Evolutionary conservation across 2,797 vertebrate species (phyloP).

Genomic region (Gymnothorax reevesii): DNA sequence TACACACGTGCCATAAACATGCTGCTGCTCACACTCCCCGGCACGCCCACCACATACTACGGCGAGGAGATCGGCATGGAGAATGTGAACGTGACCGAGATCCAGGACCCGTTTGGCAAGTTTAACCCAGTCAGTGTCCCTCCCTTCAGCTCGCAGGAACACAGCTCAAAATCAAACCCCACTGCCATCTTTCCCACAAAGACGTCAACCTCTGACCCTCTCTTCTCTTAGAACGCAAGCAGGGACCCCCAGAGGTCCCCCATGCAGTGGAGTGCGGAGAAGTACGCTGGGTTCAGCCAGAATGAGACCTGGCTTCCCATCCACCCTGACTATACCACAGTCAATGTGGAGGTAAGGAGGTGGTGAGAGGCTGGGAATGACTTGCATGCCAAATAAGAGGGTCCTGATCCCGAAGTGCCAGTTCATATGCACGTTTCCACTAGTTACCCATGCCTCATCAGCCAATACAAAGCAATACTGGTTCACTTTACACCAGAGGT

Average conservation of each 20-base stretch:
- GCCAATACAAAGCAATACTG: background rate
- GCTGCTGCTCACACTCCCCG: slow-evolving; percentile 92
- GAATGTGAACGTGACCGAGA: slow-evolving; percentile 71
- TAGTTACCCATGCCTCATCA: background rate
- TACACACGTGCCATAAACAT: slow-evolving; percentile 85
- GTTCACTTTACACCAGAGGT: background rate
- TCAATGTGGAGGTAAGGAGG: slow-evolving; percentile 84
- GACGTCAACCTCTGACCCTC: background rate
- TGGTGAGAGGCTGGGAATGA: background rate
- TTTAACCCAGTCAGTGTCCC: slow-evolving; percentile 61
- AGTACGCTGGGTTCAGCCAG: slow-evolving; percentile 84
- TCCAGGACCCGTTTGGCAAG: slow-evolving; percentile 67
- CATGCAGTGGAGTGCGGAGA: slow-evolving; percentile 87
- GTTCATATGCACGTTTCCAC: no score
- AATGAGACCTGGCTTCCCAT: slow-evolving; percentile 82
- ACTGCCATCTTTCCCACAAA: background rate
- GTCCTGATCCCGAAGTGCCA: background rate
- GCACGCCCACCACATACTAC: slow-evolving; percentile 92
- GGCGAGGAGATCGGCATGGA: slow-evolving; percentile 98
- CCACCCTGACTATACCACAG: slow-evolving; percentile 70
- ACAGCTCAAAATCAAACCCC: background rate
- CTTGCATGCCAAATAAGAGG: background rate
- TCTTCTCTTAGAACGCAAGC: slow-evolving; percentile 69
- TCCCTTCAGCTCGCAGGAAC: background rate
- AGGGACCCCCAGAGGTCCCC: slow-evolving; percentile 84